Evolutionary conservation across 2,888 invertebrate genomes (phyloP), one percentile per base, ranked within the genome.

Genomic region (Mythimna loreyi): DNA sequence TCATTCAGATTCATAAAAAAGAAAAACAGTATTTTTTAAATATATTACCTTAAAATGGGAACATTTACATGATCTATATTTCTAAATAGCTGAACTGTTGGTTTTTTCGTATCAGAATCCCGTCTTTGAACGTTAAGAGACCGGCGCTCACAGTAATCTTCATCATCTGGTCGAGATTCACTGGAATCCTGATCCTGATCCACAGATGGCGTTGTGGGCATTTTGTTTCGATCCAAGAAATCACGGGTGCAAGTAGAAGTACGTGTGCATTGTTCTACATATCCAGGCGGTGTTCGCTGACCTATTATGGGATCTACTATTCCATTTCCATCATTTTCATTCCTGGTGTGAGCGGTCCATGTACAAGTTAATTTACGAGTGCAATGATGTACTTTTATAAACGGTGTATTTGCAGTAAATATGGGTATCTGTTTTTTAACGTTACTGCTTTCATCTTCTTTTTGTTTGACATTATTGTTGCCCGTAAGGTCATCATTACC

Each of bases 231-330:
- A 40, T 94, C 86, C 90, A 93, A 89, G 71, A 83, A 91, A 49
- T 92, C 92, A 56, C 95, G 89, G 2, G 95, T 95, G 73, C 95
- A 96, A 1, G 95, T 96, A 13, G 93, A 94, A 49, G 94, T 96
- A 28, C 95, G 89, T 19, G 93, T 92, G 78, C 95, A 96, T 21
- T 94, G 94, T 33, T 93, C 93, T 3, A 95, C 95, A 76, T 93
- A 94, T 1, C 95, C 95, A 11, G 92, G 91, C 13, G 93, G 94
- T 13, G 94, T 95, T 69, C 90, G 87, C 4, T 92, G 90, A 0
- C 92, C 93, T 8, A 81, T 72, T 58, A 58, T 86, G 79, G 5
- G 9, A 21, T 21, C 86, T 16, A n/a, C n/a, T n/a, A n/a, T n/a
- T n/a, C n/a, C n/a, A n/a, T 33, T 19, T n/a, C 89, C 92, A 55